phyloP scores from a whole-genome alignment of 2,797 vertebrate genomes.

The Setipinna tenuifilis region DNA sequence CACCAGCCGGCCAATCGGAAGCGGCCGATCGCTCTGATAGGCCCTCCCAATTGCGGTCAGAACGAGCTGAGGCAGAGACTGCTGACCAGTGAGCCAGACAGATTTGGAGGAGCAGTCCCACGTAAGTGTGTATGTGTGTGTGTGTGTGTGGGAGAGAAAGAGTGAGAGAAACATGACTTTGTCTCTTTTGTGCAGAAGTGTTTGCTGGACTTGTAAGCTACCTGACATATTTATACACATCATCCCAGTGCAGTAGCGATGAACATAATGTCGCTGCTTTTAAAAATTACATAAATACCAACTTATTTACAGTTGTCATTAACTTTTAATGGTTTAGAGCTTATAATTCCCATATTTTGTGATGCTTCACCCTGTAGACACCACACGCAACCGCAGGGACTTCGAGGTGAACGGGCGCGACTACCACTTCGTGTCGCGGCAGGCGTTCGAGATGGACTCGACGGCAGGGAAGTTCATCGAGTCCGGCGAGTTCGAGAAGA shows the following conservation, averaged over 20 bases:
- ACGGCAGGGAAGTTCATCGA: constrained; percentile 94
- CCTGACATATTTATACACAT: too few relatives aligned
- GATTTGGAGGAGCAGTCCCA: constrained; percentile 90
- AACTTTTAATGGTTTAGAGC: too few relatives aligned
- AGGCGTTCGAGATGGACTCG: constrained; percentile 89
- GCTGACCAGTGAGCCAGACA: constrained; percentile 85
- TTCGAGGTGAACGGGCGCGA: constrained; percentile 89
- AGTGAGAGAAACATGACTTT: too few relatives aligned
- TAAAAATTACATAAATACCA: too few relatives aligned
- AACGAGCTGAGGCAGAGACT: constrained; percentile 88
- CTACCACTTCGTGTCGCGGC: constrained; percentile 93
- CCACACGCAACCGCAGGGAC: constrained; percentile 88
- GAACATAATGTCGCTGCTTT: too few relatives aligned
- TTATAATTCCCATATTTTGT: neutral
- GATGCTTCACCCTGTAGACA: constrained; percentile 75
- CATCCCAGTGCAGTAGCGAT: too few relatives aligned
- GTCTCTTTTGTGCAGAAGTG: too few relatives aligned
- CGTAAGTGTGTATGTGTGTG: constrained; percentile 74
- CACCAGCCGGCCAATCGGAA: constrained; percentile 97
- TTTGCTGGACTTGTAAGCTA: too few relatives aligned
- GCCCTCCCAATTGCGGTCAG: constrained; percentile 91
- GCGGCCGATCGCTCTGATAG: constrained; percentile 91
- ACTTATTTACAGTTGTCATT: too few relatives aligned
- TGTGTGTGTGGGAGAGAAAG: neutral
- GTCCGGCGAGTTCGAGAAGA: constrained; percentile 95